Evolutionary conservation across 2,888 invertebrate genomes (phyloP), one percentile per base, ranked within the genome.

Genomic region (Leptura quadrifasciata): DNA sequence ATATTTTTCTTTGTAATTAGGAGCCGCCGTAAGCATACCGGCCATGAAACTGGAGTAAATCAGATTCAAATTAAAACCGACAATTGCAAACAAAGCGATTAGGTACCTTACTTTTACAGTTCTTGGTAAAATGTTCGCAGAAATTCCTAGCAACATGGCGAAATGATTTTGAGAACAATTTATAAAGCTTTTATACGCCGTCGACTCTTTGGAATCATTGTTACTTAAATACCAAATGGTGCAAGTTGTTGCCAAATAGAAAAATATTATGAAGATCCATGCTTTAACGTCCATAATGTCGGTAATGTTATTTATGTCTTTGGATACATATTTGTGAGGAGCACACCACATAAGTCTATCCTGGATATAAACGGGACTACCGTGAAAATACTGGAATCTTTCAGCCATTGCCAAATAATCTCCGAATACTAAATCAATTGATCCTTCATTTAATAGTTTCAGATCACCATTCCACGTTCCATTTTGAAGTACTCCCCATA

Each of bases 351-450:
- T 27, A 12, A 61, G 24, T 61, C n/a, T 21, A n/a, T 24, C 12
- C n/a, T 21, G 17, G 2, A 21, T 1, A n/a, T 61, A 61, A 15
- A 4, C n/a, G 12, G 31, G 61, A 27, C 61, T 61, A 2, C 0
- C 27, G 9, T n/a, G 20, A 10, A 63, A 63, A 12, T 35, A 20
- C 2, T 18, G 18, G 1, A 18, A n/a, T 35, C 63, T 63, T 6
- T 39, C 39, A 18, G 39, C 3, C 18, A 1, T 12, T 5, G 10
- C 9, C 6, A 17, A 17, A 18, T 63, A 63, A 31, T 20, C 63
- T 39, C 63, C 63, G 9, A 63, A 18, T 9, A 20, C 63, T 39
- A 63, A 10, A 63, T 63, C 63, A 31, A 63, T 63, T 17, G 63
- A 31, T 10, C 17, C 39, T 1, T 63, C 35, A 12, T 39, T 9